phyloP scores from a whole-genome alignment of 2,888 invertebrate genomes.

The Diploptera punctata region DNA sequence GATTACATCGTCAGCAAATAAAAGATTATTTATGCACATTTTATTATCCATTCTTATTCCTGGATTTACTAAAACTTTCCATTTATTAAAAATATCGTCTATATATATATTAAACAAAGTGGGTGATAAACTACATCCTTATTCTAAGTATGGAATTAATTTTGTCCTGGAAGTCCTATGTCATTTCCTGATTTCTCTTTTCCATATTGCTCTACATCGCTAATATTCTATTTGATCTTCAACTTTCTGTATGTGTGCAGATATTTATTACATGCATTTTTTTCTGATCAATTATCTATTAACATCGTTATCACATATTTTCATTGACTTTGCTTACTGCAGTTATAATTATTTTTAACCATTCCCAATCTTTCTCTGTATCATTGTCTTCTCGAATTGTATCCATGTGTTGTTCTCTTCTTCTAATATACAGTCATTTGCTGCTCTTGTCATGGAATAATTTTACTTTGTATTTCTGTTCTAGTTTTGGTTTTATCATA shows the following conservation, averaged over 20 bases:
- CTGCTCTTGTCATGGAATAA: neutral
- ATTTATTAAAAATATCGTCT: too few species aligned
- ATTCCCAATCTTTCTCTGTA: too few species aligned
- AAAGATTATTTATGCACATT: too few species aligned
- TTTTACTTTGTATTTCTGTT: neutral
- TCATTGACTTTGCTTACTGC: neutral
- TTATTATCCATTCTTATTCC: too few species aligned
- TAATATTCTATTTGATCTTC: neutral
- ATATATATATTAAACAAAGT: too few species aligned
- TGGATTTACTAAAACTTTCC: too few species aligned
- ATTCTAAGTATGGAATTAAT: too few species aligned
- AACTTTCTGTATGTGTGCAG: neutral
- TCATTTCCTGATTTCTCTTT: neutral
- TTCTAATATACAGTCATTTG: neutral
- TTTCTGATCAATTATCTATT: neutral
- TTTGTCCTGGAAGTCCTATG: neutral
- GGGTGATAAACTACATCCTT: too few species aligned
- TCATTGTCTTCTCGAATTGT: neutral
- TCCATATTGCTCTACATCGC: neutral
- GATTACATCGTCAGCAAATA: too few species aligned
- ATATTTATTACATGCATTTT: neutral
- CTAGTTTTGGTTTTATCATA: neutral
- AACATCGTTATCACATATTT: neutral
- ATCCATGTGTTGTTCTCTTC: neutral
- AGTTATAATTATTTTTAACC: neutral